Evolutionary conservation across 2,797 vertebrate genomes (phyloP).

Genomic region (Dermochelys coriacea): DNA sequence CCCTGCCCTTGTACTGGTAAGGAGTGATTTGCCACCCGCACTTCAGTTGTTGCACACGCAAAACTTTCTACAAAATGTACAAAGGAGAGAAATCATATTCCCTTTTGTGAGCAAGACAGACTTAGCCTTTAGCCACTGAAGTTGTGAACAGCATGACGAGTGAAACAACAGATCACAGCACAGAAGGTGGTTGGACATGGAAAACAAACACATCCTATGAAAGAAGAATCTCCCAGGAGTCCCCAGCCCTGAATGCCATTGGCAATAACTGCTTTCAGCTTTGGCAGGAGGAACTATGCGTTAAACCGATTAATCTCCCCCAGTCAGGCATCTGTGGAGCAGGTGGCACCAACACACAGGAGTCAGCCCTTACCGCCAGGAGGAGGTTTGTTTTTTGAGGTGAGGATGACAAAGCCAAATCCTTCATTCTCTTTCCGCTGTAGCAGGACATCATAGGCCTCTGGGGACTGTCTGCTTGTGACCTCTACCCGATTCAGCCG

Average conservation of each 20-base stretch:
- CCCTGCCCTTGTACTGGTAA: rapidly evolving
- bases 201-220: not conserved
- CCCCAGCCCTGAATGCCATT: not conserved
- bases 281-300: rapidly evolving
- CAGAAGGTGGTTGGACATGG: not conserved
- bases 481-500: slow-evolving; percentile 76
- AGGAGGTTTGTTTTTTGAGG: slow-evolving; percentile 96
- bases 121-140: not conserved
- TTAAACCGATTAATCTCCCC: not conserved
- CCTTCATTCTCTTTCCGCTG: slow-evolving; percentile 95
- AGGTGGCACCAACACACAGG: not conserved
- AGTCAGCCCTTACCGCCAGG: slow-evolving; percentile 87
- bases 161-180: rapidly evolving
- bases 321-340: not conserved
- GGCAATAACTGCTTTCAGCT: not conserved
- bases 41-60: not conserved
- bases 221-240: not conserved
- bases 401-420: slow-evolving; percentile 98
- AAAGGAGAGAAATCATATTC: not conserved
- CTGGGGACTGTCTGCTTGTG: slow-evolving; percentile 69
- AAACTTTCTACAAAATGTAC: rapidly evolving
- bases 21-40: rapidly evolving
- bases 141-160: not conserved
- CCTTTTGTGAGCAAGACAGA: not conserved
- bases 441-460: slow-evolving; percentile 90